Evolutionary conservation across 2,888 invertebrate species (phyloP), one percentile per base, ranked within the genome.

Genomic region (Euzophera pinguis): DNA sequence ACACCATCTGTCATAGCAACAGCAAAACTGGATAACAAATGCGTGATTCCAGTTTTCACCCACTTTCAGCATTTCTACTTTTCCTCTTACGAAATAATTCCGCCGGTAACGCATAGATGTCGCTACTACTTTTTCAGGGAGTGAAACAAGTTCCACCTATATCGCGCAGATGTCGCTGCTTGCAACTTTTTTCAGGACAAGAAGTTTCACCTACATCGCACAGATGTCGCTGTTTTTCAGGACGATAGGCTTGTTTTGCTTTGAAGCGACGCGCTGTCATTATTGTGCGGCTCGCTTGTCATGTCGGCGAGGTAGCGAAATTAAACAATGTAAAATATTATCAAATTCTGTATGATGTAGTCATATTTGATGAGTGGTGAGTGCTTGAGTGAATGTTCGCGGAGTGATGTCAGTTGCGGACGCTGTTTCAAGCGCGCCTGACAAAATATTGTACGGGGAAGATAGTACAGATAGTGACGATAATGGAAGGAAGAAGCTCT

Each of bases 401-500:
- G 71, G 78, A 82, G 89, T 84, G 74, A 89, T 89, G 89, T 86
- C 86, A 80, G 73, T 79, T 67, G 82, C 73, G 59, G 80, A 69
- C 58, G 73, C 69, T 47, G 75, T 78, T 65, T 80, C 68, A 65
- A 57, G 69, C 65, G 64, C 60, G 42, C 71, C 79, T 62, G 78
- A 75, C 56, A 84, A 81, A 78, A 51, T 73, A 52, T 72, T 75
- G 52, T 81, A 72, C 64, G 77, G 75, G 59, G 90, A 88, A 65
- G 90, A 90, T 69, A 90, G 90, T 74, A 90, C 95, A 32, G 96
- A 96, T 77, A 96, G 96, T 85, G 96, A 96, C 79, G 94, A 93
- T 81, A 93, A 93, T 54, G 96, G 95, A 78, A 95, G 94, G 69
- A 95, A 94, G 62, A 93, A 93, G 65, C 94, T 95, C 80, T 93